Base-by-base conservation (phyloP, 2,888 invertebrate genomes). In the Neocrepidodera transversa region DNA sequence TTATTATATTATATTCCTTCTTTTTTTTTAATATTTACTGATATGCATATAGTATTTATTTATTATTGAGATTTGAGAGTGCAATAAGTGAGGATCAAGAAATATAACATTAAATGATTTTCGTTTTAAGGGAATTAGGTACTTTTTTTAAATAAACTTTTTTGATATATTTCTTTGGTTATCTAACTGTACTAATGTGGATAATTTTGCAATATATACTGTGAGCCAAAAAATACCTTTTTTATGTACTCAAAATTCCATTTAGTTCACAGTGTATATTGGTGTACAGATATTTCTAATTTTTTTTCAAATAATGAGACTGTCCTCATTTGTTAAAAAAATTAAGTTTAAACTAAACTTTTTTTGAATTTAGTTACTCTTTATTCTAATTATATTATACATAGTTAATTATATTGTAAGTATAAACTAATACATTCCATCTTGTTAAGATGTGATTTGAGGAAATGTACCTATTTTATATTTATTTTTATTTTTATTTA, bases 401-500 rank as follows among this genome's bases (percentile, higher is more conserved):
- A 48, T 48, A 45, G 14, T 52, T 49, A 42, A 40, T 32, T 38
- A 40, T 47, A 38, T 50, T 52, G n/a, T 60, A 36, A 47, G 45
- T 40, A 38, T 50, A 60, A 48, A 23, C 55, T n/a, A 38, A 28
- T 36, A 56, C 62, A 65, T 62, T 65, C 62, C 65, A 58, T 57
- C 58, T 61, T 56, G 20, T 38, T 48, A 28, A 60, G 57, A 58
- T 43, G 50, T 62, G 52, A 58, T 58, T 60, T 52, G 43, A 56
- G 52, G 58, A 62, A 40, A 53, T 62, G 57, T 64, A 65, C 60
- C 62, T 65, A 65, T 60, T 58, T 60, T 68, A 66, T 66, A 70
- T 68, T 67, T 71, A 68, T 70, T 71, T 70, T 60, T 47, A 60
- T 60, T 66, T n/a, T 67, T 67, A 66, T 67, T 65, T 68, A 67